Conservation (phyloP, 2,797 vertebrate species). For the Pogonophryne albipinna region DNA sequence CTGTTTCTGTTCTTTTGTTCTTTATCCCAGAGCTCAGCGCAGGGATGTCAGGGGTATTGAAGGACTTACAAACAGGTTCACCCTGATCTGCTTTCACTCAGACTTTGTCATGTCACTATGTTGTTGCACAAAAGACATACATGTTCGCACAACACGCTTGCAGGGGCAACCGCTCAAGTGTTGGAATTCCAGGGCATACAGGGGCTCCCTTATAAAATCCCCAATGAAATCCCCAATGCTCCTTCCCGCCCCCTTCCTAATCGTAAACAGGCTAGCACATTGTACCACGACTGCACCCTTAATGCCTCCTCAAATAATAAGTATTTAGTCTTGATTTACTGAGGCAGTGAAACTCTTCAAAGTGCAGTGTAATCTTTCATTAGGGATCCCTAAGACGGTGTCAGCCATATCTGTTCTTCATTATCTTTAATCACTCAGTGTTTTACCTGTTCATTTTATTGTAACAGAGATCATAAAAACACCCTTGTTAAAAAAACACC, state of each 20-base stretch:
- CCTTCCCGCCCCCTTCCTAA: slow-evolving; percentile 76
- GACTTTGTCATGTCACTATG: slow-evolving; percentile 73
- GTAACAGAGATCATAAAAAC: slow-evolving; percentile 87
- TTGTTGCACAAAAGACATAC: slow-evolving; percentile 70
- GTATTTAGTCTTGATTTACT: slow-evolving; percentile 90
- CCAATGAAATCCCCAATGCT: slow-evolving; percentile 81
- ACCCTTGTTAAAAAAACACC: slow-evolving; percentile 83
- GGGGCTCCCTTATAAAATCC: slow-evolving; percentile 79
- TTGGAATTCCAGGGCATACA: slow-evolving; percentile 78
- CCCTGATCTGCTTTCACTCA: slow-evolving; percentile 80
- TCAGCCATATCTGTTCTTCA: slow-evolving; percentile 87
- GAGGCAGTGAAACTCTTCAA: slow-evolving; percentile 89
- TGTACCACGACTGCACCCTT: slow-evolving; percentile 81
- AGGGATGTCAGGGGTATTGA: slow-evolving; percentile 75
- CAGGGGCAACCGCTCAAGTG: slow-evolving; percentile 62
- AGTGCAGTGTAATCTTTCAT: slow-evolving; percentile 89
- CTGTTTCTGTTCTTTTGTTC: slow-evolving; percentile 74
- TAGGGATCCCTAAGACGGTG: slow-evolving; percentile 84
- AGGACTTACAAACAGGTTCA: slow-evolving; percentile 73
- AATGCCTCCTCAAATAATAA: slow-evolving; percentile 90
- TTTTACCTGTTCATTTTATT: slow-evolving; percentile 89
- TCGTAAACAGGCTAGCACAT: slow-evolving; percentile 84
- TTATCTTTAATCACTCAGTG: slow-evolving; percentile 88
- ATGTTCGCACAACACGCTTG: slow-evolving; percentile 69
- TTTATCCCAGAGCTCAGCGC: slow-evolving; percentile 74